Conservation (phyloP, 2,113 vertebrate species). For the Gadus macrocephalus region DNA sequence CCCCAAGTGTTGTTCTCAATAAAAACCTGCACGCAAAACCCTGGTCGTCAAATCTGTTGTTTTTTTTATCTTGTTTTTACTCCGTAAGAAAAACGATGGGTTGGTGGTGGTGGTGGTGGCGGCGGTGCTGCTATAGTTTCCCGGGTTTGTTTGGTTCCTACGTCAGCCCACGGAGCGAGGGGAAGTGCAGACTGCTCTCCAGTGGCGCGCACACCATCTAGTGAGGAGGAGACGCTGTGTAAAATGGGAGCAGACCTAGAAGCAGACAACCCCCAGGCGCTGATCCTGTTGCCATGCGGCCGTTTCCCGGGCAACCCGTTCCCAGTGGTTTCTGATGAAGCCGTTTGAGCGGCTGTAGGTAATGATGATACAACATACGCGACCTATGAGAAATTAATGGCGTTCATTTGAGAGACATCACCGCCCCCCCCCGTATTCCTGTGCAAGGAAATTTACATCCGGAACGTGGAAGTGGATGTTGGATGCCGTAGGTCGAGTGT, state of each 20-base stretch:
- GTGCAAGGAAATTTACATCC: slow-evolving; percentile 30
- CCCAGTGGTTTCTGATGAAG: slow-evolving; percentile 80
- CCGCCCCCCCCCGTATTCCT: slow-evolving; percentile 12
- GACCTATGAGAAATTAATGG: slow-evolving; percentile 60
- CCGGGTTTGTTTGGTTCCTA: slow-evolving; percentile 66
- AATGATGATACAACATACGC: slow-evolving; percentile 42
- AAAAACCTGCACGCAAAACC: slow-evolving; percentile 32
- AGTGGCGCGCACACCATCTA: slow-evolving; percentile 89
- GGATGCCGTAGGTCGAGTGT: not conserved
- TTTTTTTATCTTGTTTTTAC: slow-evolving; percentile 19
- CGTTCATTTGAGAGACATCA: slow-evolving; percentile 51
- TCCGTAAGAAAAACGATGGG: slow-evolving; percentile 60
- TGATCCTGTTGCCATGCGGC: slow-evolving; percentile 98
- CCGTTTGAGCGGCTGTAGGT: slow-evolving; percentile 64
- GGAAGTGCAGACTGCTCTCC: slow-evolving; percentile 69
- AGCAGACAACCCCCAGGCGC: slow-evolving; percentile 85
- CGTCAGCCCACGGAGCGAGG: slow-evolving; percentile 59
- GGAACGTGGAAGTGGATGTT: slow-evolving; percentile 25
- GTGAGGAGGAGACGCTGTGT: slow-evolving; percentile 75
- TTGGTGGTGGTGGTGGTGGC: slow-evolving; percentile 7
- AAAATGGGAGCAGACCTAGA: slow-evolving; percentile 82
- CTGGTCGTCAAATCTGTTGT: slow-evolving; percentile 49
- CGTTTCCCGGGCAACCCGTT: slow-evolving; percentile 95
- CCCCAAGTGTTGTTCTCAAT: slow-evolving; percentile 12
- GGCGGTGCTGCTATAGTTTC: slow-evolving; percentile 52